These are phyloP conservation scores for Eristalis arbustorum DNA, from an alignment of 2,888 invertebrate species.

Conservation along the genomic window DNA sequence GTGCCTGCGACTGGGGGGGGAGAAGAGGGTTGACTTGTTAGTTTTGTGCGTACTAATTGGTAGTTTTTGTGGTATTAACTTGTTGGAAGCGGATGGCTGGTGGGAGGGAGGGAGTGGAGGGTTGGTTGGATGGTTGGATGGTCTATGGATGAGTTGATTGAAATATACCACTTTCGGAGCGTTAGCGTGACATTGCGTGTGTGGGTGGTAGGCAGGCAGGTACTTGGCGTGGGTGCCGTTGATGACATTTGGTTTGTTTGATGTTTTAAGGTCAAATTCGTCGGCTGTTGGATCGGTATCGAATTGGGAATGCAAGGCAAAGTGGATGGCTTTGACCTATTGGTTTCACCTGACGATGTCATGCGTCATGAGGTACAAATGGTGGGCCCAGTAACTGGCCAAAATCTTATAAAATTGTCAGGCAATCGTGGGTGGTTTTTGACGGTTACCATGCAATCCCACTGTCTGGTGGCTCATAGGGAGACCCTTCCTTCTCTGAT, in stretches of 20 bases:
- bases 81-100: slow-evolving; percentile 12
- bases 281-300: too few species aligned
- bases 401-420: too few species aligned
- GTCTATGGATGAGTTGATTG: slow-evolving; percentile 27
- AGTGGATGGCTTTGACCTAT: too few species aligned
- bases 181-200: not conserved
- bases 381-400: too few species aligned
- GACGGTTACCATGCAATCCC: too few species aligned
- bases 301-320: too few species aligned
- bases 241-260: not conserved
- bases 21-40: not conserved
- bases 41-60: slow-evolving; percentile 49
- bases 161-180: slow-evolving; percentile 26
- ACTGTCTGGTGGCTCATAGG: too few species aligned
- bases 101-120: not conserved
- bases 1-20: slow-evolving; percentile 2
- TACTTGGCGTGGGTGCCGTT: not conserved
- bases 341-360: too few species aligned
- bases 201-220: not conserved
- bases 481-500: too few species aligned
- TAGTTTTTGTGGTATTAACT: slow-evolving; percentile 50
- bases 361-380: too few species aligned
- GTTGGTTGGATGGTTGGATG: not conserved
- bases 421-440: too few species aligned
- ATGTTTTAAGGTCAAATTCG: not conserved